These are phyloP conservation scores for Patella ulyssiponensis DNA, from an alignment of 2,888 invertebrate genomes.

Conservation along the genomic window DNA sequence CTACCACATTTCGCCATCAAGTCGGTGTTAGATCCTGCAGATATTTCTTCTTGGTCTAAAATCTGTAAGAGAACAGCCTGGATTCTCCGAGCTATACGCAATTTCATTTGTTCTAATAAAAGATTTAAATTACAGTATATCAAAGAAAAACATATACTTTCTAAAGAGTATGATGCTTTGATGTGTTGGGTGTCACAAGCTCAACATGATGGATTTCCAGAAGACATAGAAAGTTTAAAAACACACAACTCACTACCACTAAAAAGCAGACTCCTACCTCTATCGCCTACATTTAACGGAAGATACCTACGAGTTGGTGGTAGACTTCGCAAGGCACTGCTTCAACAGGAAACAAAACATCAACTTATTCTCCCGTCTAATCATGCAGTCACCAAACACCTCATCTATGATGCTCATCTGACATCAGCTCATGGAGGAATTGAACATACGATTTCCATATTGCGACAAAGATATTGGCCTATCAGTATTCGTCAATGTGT, in stretches of 20 bases:
- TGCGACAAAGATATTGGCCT: conserved; percentile 12
- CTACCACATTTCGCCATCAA: background rate
- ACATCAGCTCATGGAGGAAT: conserved; percentile 6
- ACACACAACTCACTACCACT: background rate
- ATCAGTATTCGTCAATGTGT: background rate
- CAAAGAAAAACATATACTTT: background rate
- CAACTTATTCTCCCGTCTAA: conserved; percentile 9
- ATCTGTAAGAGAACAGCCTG: background rate
- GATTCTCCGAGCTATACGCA: background rate
- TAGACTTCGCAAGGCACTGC: conserved; percentile 6
- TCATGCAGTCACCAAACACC: background rate
- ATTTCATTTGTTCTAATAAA: background rate
- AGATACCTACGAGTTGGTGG: conserved; percentile 7
- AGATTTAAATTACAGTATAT: background rate
- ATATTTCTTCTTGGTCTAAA: background rate
- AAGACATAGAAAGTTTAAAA: background rate
- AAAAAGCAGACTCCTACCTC: conserved; percentile 10
- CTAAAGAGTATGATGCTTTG: background rate
- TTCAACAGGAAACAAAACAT: conserved; percentile 11
- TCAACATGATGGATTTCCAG: background rate
- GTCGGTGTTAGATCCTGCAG: background rate
- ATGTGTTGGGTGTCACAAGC: background rate
- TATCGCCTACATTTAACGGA: conserved; percentile 14
- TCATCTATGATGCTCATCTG: too few species aligned
- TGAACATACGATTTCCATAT: conserved; percentile 16